These are phyloP conservation scores for Eurois occulta DNA, from an alignment of 2,888 invertebrate genomes.

Conservation along the genomic window DNA sequence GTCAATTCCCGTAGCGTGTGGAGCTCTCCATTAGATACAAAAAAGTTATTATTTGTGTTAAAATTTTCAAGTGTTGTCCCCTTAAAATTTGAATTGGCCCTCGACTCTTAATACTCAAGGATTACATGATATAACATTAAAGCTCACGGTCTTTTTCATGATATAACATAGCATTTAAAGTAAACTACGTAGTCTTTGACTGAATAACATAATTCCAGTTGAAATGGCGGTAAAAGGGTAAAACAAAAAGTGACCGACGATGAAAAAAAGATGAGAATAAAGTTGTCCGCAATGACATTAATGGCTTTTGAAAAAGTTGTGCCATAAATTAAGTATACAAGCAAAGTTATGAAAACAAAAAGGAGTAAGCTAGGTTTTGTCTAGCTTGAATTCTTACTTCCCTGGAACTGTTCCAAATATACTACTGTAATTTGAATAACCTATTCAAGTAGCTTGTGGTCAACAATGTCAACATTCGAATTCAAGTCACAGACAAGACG, in stretches of 20 bases:
- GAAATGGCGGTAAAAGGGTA: conserved; percentile 7
- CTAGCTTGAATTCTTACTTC: conserved; percentile 33
- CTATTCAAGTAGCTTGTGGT: conserved; percentile 53
- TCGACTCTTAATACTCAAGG: background rate
- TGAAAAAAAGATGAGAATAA: conserved; percentile 33
- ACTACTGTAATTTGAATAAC: conserved; percentile 54
- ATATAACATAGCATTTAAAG: background rate
- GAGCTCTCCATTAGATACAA: conserved; percentile 50
- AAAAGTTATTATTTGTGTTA: conserved; percentile 5
- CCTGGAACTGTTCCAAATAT: conserved; percentile 53
- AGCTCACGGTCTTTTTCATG: background rate
- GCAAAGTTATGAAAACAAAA: conserved; percentile 24
- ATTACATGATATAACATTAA: background rate
- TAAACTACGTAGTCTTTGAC: background rate
- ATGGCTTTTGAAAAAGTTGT: conserved; percentile 17
- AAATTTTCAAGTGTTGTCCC: conserved; percentile 12
- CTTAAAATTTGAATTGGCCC: background rate
- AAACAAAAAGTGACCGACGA: conserved; percentile 15
- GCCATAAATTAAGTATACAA: conserved; percentile 23
- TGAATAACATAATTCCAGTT: background rate
- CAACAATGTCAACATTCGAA: conserved; percentile 63
- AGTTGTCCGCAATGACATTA: conserved; percentile 27
- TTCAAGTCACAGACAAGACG: conserved; percentile 66
- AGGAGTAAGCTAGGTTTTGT: conserved; percentile 7
- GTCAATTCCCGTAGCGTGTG: conserved; percentile 82